These are phyloP conservation scores for Ctenochaetus hawaiiensis DNA, from an alignment of 2,797 vertebrate species.

Conservation along the genomic window DNA sequence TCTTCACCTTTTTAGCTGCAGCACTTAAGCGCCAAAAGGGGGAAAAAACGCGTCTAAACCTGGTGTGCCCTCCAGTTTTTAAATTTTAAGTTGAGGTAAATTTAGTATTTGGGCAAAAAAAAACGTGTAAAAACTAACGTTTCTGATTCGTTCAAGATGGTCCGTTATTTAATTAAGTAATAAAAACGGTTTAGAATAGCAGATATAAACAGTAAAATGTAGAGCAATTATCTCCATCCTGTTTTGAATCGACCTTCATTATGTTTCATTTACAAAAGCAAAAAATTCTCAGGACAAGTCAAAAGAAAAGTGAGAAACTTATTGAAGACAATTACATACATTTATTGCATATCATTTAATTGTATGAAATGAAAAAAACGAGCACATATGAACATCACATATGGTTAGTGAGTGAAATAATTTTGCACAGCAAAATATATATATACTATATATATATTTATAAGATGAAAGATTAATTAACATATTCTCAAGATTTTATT, in stretches of 20 bases:
- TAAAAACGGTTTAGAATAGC: neutral
- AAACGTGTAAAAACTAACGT: neutral
- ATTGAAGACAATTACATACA: constrained; percentile 85
- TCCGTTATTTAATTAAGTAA: constrained; percentile 7
- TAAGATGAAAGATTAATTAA: constrained; percentile 91
- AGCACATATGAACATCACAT: constrained; percentile 99
- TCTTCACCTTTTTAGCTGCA: constrained; percentile 22
- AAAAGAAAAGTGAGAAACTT: constrained; percentile 83
- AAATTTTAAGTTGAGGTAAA: neutral
- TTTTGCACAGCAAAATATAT: constrained; percentile 99
- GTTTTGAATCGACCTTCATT: constrained; percentile 32
- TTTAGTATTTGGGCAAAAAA: neutral
- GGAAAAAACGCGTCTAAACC: constrained; percentile 9
- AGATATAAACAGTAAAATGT: constrained; percentile 12
- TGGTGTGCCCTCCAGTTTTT: neutral
- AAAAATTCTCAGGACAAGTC: constrained; percentile 46
- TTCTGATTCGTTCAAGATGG: constrained; percentile 6
- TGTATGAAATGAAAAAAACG: constrained; percentile 92
- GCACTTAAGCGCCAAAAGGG: neutral
- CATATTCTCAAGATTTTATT: constrained; percentile 95
- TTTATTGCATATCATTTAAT: constrained; percentile 91
- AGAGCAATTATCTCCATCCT: constrained; percentile 17
- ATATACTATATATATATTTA: constrained; percentile 84
- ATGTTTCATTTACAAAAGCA: constrained; percentile 47
- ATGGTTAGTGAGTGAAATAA: constrained; percentile 98